Base-by-base conservation (phyloP, 35 echinoderm and acorn worm genomes). In the Eucidaris tribuloides region DNA sequence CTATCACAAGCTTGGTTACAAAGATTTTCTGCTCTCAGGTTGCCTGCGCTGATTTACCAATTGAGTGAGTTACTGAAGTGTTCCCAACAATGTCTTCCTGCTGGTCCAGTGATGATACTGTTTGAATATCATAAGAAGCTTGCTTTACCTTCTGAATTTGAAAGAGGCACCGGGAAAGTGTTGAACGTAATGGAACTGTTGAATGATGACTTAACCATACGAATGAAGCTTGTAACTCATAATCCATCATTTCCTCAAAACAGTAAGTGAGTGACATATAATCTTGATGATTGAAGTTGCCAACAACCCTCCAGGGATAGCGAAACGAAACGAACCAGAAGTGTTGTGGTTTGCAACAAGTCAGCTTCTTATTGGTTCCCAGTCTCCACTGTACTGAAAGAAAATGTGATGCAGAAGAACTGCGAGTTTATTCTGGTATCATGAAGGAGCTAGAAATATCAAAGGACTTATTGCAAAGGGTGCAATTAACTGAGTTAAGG, bases 241-340 rank as follows among this genome's bases (percentile, higher is more conserved):
- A 34, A 42, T 79, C 11, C 85, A 41, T 65, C 74, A 94, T 78
- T 17, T 15, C 42, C 15, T 82, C 82, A 65, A 94, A 94, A 1
- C 58, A 39, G 27, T 37, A 57, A 24, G 62, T 44, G 5, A 29
- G 20, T 20, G 57, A 76, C 76, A 94, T 80, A 30, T 68, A 61
- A 33, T n/a, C n/a, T 89, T 74, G 80, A 94, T 84, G 79, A n/a
- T 81, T 78, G 77, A 66, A 86, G 82, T 49, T 89, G 32, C 59
- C 87, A 78, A 57, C 71, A 15, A 81, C n/a, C 66, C 42, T 48
- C 89, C 31, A 90, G 22, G 41, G 89, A 90, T 25, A 42, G n/a
- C 87, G 76, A 94, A 20, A 7, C 74, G 58, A 15, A 59, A 80
- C 20, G 58, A 29, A 33, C 79, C 59, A 35, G 66, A 40, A 23